These are phyloP conservation scores for Tenthredo amoena DNA, from an alignment of 2,888 invertebrate genomes.

Conservation along the genomic window DNA sequence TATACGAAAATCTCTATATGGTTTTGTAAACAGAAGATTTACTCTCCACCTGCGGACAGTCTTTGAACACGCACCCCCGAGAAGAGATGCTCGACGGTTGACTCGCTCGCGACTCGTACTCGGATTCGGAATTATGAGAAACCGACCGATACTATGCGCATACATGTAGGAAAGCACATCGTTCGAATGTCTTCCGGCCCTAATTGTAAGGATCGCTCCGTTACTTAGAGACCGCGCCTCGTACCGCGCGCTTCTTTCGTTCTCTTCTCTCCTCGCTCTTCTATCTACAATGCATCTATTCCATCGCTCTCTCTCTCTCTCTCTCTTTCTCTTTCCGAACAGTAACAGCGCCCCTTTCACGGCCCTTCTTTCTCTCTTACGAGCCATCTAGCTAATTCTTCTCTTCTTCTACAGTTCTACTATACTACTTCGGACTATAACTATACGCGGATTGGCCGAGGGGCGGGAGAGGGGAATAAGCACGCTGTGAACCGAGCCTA, in stretches of 20 bases:
- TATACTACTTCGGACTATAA: background rate
- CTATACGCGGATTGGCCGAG: background rate
- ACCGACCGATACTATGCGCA: no score
- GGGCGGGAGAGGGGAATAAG: background rate
- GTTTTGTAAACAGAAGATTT: no score
- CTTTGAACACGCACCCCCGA: background rate
- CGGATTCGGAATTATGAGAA: no score
- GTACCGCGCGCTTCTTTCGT: background rate
- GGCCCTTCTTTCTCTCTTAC: background rate
- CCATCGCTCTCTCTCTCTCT: background rate
- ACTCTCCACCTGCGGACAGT: background rate
- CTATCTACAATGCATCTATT: background rate
- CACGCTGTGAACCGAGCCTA: conserved; percentile 41
- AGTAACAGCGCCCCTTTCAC: background rate
- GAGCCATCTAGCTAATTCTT: background rate
- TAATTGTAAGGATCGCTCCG: conserved; percentile 30
- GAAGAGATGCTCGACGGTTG: no score
- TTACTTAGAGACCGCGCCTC: background rate
- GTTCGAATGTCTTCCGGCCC: conserved; percentile 29
- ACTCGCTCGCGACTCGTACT: no score
- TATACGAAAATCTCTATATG: no score
- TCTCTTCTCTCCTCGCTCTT: background rate
- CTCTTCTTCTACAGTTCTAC: no score
- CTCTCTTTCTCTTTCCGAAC: background rate
- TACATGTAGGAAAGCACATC: background rate